Conservation (phyloP, 92 coral and sea anemone species). For the Desmophyllum pertusum region DNA sequence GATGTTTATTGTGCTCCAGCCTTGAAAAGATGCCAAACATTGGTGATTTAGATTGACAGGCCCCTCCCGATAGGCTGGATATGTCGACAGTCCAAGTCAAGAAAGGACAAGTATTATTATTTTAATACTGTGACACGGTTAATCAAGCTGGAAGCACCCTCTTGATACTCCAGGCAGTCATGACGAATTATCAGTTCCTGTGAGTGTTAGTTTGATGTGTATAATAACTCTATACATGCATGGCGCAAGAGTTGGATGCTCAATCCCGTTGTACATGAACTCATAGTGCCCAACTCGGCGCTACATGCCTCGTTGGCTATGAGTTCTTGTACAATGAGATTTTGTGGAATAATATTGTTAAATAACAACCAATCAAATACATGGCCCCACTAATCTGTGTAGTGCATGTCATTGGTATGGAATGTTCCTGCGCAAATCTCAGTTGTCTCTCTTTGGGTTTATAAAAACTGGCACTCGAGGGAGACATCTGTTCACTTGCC, state of each 20-base stretch:
- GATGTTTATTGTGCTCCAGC: not conserved
- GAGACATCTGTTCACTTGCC: not conserved
- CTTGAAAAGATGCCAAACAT: slow-evolving; percentile 12
- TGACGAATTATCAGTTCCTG: slow-evolving; percentile 1
- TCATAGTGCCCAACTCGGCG: too few relatives aligned
- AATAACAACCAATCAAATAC: too few relatives aligned
- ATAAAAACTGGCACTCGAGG: not conserved
- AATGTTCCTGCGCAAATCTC: too few relatives aligned
- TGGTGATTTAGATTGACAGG: slow-evolving; percentile 40
- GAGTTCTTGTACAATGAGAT: too few relatives aligned
- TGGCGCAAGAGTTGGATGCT: not conserved
- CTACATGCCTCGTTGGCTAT: too few relatives aligned
- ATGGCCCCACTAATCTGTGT: too few relatives aligned
- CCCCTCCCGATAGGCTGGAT: slow-evolving; percentile 84
- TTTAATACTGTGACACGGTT: slow-evolving; percentile 75
- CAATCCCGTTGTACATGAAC: too few relatives aligned
- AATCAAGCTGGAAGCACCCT: slow-evolving; percentile 92
- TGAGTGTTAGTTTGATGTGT: not conserved
- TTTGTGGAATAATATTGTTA: too few relatives aligned
- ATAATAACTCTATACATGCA: not conserved
- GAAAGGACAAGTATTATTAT: slow-evolving; percentile 62
- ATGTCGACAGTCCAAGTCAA: slow-evolving; percentile 69
- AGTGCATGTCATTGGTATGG: too few relatives aligned
- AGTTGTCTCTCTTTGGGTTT: not conserved
- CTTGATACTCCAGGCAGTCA: slow-evolving; percentile 2